These are phyloP conservation scores for Phalacrocorax pelagicus DNA, from an alignment of 2,113 vertebrate species.

Conservation along the genomic window DNA sequence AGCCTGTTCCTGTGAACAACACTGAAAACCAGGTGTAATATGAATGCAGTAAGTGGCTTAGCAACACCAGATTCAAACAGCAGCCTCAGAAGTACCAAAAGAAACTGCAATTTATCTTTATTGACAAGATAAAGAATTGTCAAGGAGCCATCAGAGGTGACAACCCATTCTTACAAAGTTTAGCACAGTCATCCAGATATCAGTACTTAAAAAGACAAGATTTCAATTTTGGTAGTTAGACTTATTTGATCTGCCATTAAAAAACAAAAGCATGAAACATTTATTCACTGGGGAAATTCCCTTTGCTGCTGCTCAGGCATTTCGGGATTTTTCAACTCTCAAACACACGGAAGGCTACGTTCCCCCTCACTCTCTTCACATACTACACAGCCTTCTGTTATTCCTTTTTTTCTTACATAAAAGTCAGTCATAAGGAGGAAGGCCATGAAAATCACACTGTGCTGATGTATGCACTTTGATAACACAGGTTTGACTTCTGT, in stretches of 20 bases:
- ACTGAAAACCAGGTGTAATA: not conserved
- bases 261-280: not conserved
- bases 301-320: not conserved
- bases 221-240: not conserved
- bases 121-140: not conserved
- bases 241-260: not conserved
- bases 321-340: not conserved
- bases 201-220: not conserved
- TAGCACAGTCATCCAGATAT: not conserved
- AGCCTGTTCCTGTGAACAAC: not conserved
- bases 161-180: not conserved
- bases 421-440: not conserved
- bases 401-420: not conserved
- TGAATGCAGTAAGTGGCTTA: not conserved
- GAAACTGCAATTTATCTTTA: not conserved
- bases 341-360: fast-evolving
- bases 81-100: not conserved
- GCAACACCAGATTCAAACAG: not conserved
- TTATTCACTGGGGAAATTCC: not conserved
- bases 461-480: not conserved
- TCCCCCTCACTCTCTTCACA: not conserved
- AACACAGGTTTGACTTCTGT: not conserved
- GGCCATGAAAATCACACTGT: not conserved
- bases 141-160: not conserved
- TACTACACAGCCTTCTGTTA: not conserved